Conservation (phyloP, 2,113 vertebrate genomes). For the Oreochromis spilurus region DNA sequence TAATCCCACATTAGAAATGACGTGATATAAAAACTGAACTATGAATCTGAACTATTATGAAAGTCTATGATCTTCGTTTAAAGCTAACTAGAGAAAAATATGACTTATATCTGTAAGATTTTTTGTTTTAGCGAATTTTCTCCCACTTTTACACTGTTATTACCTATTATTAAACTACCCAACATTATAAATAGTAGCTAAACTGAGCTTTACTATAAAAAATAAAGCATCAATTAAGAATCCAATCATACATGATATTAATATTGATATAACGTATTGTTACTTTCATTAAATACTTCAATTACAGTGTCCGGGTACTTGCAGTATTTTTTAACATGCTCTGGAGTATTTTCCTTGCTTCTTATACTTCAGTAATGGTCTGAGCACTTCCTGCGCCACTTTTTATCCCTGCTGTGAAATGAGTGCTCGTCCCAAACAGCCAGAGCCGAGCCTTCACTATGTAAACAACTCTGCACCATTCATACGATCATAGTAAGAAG, state of each 20-base stretch:
- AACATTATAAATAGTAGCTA: not conserved
- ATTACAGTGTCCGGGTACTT: not conserved
- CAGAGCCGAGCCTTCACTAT: conserved; percentile 2
- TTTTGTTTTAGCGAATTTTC: not conserved
- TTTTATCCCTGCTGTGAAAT: not conserved
- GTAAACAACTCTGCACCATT: conserved; percentile 65
- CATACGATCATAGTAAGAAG: conserved; percentile 56
- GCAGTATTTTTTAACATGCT: not conserved
- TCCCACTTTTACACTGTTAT: not conserved
- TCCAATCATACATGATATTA: not conserved
- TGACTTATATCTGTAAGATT: not conserved
- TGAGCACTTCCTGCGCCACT: not conserved
- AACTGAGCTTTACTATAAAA: not conserved
- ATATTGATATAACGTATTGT: not conserved
- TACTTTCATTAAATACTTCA: not conserved
- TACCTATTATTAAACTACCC: not conserved
- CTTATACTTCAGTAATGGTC: not conserved
- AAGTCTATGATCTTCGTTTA: not conserved
- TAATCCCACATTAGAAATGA: not conserved
- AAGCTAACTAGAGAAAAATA: not conserved
- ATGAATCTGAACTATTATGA: not conserved
- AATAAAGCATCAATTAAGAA: not conserved
- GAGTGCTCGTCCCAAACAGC: not conserved
- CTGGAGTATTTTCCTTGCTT: not conserved
- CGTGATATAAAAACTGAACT: not conserved